Evolutionary conservation across 2,888 invertebrate genomes (phyloP), one percentile per base, ranked within the genome.

Genomic region (Phengaris alcon): DNA sequence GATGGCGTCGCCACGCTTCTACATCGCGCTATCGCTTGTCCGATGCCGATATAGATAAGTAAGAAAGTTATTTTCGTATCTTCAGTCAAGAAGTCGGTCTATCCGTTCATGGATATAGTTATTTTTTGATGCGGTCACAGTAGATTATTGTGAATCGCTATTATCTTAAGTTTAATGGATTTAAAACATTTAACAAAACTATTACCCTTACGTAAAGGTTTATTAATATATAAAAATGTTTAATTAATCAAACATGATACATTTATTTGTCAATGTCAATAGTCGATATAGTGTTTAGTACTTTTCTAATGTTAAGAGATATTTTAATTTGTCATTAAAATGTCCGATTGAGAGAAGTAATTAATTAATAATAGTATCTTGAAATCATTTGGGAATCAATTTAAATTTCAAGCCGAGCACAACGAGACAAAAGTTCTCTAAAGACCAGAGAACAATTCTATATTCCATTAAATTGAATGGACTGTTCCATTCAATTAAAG

Each of bases 371-470:
- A 22, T 22, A 22, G 0, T 22, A 46, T 69, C 46, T 48, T 69
- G 6, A 48, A 48, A 46, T 69, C 46, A 69, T 51, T 46, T 8
- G 15, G 2, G 51, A 51, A 70, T 69, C 69, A 69, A 69, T 51
- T 69, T 48, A 70, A 68, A 68, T 69, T 69, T 69, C 6, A 51
- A 52, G 52, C 52, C 70, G 35, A 35, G 35, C 35, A 52, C 52
- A 52, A 52, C 48, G 48, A 48, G 51, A 70, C 69, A 70, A 70
- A 70, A 70, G 70, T 52, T 70, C 70, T 52, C 59, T 70, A 70
- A 70, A 35, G 70, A 52, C 46, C 22, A 15, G 15, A 52, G 51
- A 51, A 51, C 51, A 70, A 51, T 70, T 52, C 52, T 70, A 12
- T 70, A 35, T 70, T 70, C 52, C 52, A 52, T 70, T 70, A 51